A percentile compares a stretch with the other conserved stretches of the same genome.
Conservation (phyloP, 2,797 vertebrate genomes). For the Muraenolepis orangiensis region DNA sequence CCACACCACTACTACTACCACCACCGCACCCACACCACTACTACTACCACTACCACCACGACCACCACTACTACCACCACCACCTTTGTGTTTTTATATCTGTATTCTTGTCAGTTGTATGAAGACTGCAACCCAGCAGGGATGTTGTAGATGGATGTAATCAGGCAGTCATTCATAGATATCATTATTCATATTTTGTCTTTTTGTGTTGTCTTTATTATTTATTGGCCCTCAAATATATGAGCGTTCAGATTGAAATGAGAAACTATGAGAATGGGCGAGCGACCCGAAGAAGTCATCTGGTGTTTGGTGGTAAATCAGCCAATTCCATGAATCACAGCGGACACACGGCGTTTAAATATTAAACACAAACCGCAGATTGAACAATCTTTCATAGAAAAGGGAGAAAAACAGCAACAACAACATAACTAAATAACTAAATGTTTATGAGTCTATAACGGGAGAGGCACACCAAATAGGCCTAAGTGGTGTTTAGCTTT, state of each 20-base stretch:
- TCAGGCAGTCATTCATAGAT: background rate
- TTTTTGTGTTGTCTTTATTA: too few relatives aligned
- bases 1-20: too few relatives aligned
- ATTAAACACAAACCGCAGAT: background rate
- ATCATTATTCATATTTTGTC: background rate
- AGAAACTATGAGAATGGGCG: background rate
- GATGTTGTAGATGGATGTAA: background rate
- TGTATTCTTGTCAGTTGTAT: background rate
- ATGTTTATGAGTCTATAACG: background rate
- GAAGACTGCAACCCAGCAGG: background rate
- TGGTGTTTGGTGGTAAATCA: too few relatives aligned
- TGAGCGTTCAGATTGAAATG: background rate
- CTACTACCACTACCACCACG: too few relatives aligned
- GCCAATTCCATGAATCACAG: too few relatives aligned
- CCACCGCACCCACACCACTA: too few relatives aligned
- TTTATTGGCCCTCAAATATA: too few relatives aligned
- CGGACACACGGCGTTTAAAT: too few relatives aligned
- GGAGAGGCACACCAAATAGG: background rate
- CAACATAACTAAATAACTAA: background rate
- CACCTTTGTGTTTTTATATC: background rate
- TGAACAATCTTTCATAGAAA: background rate
- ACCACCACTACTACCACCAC: too few relatives aligned
- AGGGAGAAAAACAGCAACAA: background rate
- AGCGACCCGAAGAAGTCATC: background rate
- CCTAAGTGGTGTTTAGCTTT: conserved; percentile 5